These are phyloP conservation scores for Podargus strigoides DNA, from an alignment of 2,797 vertebrate genomes.

Conservation along the genomic window DNA sequence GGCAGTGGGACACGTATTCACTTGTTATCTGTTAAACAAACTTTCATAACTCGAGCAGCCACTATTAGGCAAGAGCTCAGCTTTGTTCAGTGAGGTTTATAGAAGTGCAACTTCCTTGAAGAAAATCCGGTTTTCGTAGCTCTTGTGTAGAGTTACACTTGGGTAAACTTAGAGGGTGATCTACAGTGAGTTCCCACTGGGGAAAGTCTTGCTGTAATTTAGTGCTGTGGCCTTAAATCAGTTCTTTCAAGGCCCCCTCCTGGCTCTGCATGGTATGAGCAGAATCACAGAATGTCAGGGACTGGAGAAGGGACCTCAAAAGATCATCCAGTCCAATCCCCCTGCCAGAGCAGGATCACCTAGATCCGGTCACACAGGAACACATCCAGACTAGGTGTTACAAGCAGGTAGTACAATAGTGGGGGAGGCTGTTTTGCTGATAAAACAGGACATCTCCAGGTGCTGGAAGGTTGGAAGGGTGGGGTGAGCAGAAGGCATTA, in stretches of 20 bases:
- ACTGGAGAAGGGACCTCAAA: no score
- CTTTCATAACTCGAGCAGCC: background rate
- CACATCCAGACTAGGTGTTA: background rate
- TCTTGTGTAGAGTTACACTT: background rate
- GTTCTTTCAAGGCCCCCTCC: background rate
- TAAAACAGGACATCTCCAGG: background rate
- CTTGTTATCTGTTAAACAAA: slow-evolving; percentile 10
- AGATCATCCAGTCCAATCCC: no score
- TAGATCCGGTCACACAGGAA: no score
- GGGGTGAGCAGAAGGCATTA: background rate
- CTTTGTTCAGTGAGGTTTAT: background rate
- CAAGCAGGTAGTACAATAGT: accelerated
- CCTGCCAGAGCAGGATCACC: no score
- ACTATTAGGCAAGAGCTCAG: background rate
- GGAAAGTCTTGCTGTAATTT: background rate
- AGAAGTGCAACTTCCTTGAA: background rate
- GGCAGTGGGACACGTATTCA: background rate
- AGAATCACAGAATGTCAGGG: no score
- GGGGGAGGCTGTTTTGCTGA: background rate
- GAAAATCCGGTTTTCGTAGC: background rate
- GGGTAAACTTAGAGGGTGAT: background rate
- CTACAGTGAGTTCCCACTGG: background rate
- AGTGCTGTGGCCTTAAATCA: background rate
- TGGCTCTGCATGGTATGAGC: background rate
- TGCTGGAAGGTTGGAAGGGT: background rate